Base-by-base conservation (phyloP, 2,888 invertebrate species). In the Ennomos fuscantarius region DNA sequence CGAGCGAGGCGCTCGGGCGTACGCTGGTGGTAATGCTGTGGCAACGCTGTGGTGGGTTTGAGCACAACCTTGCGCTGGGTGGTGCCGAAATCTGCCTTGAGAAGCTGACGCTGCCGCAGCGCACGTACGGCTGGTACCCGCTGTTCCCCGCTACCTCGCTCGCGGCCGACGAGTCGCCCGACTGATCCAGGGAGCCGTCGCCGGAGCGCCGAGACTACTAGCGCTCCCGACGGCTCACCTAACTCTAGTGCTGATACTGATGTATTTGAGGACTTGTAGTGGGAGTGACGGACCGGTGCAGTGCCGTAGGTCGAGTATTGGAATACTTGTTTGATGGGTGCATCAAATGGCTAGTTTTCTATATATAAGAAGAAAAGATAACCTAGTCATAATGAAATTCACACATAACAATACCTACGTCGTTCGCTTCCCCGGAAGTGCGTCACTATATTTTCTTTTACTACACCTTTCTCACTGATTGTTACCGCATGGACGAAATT, bases 11-110 rank as follows among this genome's bases (percentile, higher is more conserved):
- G 0, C 93, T 96, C 31, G 96, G 96, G 0, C 94, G 98, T 54
- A 96, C 96, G 62, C 93, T 98, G 66, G 95, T 98, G 68, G 97
- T 98, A 51, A 97, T 97, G 96, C 94, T 98, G 46, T 98, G 98
- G 98, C 97, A 98, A 79, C 95, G 96, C 60, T 96, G 97, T 80
- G 96, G 96, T 59, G 96, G 96, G 2, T 97, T 97, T 84, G 97
- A 97, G 78, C 97, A 97, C 84, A 97, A 97, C 80, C 81, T 92
- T 41, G 92, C 93, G 41, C 90, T 98, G 40, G 98, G 98, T 9
- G 97, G 97, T 43, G 96, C 95, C 0, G 97, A 98, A 86, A 95
- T 98, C 65, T 95, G 96, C 66, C 93, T 98, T 65, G 97, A 97
- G 84, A 94, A 95, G 74, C 92, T 98, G 56, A 95, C 96, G 44